These are phyloP conservation scores for Molossus molossus DNA, from an alignment of 2,797 vertebrate genomes.

Conservation along the genomic window DNA sequence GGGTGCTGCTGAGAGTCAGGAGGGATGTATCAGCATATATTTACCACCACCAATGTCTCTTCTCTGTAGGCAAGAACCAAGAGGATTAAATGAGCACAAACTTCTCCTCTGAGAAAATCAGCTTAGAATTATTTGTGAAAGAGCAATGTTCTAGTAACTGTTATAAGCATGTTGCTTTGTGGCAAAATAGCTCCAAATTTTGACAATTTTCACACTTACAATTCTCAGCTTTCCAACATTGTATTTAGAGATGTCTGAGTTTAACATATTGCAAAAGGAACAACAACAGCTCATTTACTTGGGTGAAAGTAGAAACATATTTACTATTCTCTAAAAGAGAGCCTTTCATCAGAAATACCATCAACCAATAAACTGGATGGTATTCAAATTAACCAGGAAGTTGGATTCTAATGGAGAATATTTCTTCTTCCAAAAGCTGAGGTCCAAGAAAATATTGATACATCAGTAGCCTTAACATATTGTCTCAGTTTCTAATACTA, in stretches of 20 bases:
- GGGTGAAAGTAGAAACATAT: conserved; percentile 72
- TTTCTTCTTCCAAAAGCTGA: conserved; percentile 67
- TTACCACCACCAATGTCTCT: neutral
- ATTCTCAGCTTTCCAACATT: conserved; percentile 74
- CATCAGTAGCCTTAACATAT: neutral
- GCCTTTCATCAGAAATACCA: neutral
- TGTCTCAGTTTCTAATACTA: conserved; percentile 57
- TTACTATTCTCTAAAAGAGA: conserved; percentile 71
- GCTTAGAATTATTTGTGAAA: conserved; percentile 68
- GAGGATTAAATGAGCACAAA: neutral
- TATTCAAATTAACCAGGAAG: conserved; percentile 45
- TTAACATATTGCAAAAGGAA: conserved; percentile 70
- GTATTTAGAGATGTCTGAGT: conserved; percentile 39
- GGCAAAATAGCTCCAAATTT: conserved; percentile 66
- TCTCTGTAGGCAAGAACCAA: conserved; percentile 9
- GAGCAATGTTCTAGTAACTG: conserved; percentile 51
- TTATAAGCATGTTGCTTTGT: conserved; percentile 44
- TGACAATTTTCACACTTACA: conserved; percentile 73
- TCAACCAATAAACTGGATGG: neutral
- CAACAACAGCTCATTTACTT: conserved; percentile 61
- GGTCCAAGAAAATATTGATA: conserved; percentile 69
- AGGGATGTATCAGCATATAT: neutral
- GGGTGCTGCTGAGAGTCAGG: neutral
- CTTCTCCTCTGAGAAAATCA: conserved; percentile 72
- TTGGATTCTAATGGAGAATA: conserved; percentile 63